phyloP scores from a whole-genome alignment of 2,113 vertebrate genomes.

The Salvator merianae region DNA sequence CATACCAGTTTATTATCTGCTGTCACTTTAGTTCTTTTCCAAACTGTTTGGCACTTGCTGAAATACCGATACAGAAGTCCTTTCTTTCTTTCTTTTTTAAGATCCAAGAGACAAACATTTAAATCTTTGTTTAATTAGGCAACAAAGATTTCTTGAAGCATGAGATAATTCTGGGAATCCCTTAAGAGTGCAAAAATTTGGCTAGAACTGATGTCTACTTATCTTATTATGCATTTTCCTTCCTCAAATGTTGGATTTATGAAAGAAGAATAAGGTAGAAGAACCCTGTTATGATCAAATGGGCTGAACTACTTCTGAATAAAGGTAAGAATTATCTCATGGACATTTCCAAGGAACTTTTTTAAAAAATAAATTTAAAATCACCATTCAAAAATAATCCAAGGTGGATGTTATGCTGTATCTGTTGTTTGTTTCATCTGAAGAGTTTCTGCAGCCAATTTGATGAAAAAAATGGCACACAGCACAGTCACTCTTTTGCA shows the following conservation, averaged over 20 bases:
- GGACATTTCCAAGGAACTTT: too few species aligned
- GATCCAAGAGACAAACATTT: constrained; percentile 7
- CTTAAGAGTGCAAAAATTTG: constrained; percentile 15
- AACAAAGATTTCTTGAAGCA: background rate
- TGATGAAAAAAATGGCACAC: too few species aligned
- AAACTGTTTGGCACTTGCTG: background rate
- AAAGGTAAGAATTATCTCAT: too few species aligned
- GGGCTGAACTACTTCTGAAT: too few species aligned
- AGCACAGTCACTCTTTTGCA: too few species aligned
- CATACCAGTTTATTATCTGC: background rate
- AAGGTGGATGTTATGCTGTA: too few species aligned
- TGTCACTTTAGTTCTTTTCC: background rate
- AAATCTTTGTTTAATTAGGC: constrained; percentile 15
- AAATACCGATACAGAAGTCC: background rate
- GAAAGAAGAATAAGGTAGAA: background rate
- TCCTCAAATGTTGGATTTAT: background rate
- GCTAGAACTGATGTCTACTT: constrained; percentile 1
- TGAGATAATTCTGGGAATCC: background rate
- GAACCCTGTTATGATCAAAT: background rate
- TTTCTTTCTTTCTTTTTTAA: constrained; percentile 11
- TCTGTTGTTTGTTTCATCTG: too few species aligned
- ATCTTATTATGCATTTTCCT: background rate
- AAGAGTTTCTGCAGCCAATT: too few species aligned
- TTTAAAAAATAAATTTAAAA: too few species aligned
- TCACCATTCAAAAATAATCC: too few species aligned